phyloP scores from a whole-genome alignment of 2,797 vertebrate genomes.

The Geotrypetes seraphini region DNA sequence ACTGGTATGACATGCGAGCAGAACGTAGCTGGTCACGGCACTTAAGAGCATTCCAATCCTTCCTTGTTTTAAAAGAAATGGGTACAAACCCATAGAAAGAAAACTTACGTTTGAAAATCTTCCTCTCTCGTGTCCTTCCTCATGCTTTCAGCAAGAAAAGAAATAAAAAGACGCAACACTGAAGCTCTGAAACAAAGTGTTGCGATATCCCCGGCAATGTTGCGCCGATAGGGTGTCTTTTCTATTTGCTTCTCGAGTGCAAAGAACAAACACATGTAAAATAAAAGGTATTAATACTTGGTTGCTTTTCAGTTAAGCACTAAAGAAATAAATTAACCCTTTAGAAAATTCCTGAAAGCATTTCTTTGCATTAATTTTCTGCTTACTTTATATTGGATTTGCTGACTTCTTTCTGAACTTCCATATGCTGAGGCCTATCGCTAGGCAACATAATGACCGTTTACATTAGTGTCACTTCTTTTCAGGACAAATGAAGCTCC shows the following conservation, averaged over 20 bases:
- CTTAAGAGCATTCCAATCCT: neutral
- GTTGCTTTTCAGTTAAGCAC: slow-evolving; percentile 14
- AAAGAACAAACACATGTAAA: slow-evolving; percentile 33
- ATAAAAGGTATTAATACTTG: slow-evolving; percentile 18
- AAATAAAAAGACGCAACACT: slow-evolving; percentile 22
- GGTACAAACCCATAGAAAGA: too few species aligned
- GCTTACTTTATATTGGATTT: neutral
- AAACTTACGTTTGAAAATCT: slow-evolving; percentile 8
- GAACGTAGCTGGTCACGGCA: slow-evolving; percentile 15
- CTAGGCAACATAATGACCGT: neutral
- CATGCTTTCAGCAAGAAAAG: slow-evolving; percentile 6
- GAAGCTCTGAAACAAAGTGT: slow-evolving; percentile 15
- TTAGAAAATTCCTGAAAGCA: slow-evolving; percentile 8
- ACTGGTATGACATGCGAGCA: neutral
- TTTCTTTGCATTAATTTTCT: slow-evolving; percentile 3
- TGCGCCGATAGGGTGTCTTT: slow-evolving; percentile 16
- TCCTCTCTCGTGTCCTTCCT: slow-evolving; percentile 7
- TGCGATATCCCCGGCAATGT: slow-evolving; percentile 23
- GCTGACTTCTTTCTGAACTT: neutral
- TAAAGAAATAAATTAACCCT: slow-evolving; percentile 22
- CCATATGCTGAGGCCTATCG: neutral
- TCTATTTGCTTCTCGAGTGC: slow-evolving; percentile 13
- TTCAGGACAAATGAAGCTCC: neutral
- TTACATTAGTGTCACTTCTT: neutral
- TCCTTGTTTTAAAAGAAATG: neutral